Base-by-base conservation (phyloP, 1,140 invertebrate genomes). In the Orussus abietinus region DNA sequence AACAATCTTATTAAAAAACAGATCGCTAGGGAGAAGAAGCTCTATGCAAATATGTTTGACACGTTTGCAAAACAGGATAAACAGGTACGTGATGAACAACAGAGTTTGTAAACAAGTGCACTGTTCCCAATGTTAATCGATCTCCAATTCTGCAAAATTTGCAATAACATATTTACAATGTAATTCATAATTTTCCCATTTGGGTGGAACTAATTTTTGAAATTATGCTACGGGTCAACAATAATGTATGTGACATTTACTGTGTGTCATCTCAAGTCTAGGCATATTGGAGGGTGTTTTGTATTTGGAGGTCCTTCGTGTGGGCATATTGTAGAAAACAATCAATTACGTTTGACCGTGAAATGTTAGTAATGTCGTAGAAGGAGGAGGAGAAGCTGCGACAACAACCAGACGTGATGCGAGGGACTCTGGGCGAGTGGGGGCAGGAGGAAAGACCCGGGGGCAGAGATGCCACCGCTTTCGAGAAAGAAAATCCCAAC, bases 31-130 rank as follows among this genome's bases (percentile, higher is more conserved):
- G 94, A 98, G 63, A 95, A 92, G 74, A 84, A 88, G 57, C 76
- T 92, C 7, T 99, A 95, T 70, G 84, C 84, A 2, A 94, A 93
- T 64, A 96, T 99, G 90, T 98, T 99, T 64, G 83, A 88, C 48
- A 90, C 88, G 69, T 87, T 91, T 72, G 87, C 88, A 2, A 80
- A 84, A 56, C 77, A 80, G 64, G 88, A 91, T 68, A 81, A 80
- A 68, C 80, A 88, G 82, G 88, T 90, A 58, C 47, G 62, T 65
- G 11, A 22, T 31, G 13, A n/a, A n/a, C n/a, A n/a, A n/a, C n/a
- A n/a, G n/a, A n/a, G n/a, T n/a, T n/a, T n/a, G n/a, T n/a, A n/a
- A n/a, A n/a, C n/a, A n/a, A n/a, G n/a, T n/a, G n/a, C n/a, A n/a
- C n/a, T n/a, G n/a, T n/a, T n/a, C n/a, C n/a, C n/a, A n/a, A n/a